Base-by-base conservation (phyloP, 2,113 vertebrate species). In the Ceyx margarethae region DNA sequence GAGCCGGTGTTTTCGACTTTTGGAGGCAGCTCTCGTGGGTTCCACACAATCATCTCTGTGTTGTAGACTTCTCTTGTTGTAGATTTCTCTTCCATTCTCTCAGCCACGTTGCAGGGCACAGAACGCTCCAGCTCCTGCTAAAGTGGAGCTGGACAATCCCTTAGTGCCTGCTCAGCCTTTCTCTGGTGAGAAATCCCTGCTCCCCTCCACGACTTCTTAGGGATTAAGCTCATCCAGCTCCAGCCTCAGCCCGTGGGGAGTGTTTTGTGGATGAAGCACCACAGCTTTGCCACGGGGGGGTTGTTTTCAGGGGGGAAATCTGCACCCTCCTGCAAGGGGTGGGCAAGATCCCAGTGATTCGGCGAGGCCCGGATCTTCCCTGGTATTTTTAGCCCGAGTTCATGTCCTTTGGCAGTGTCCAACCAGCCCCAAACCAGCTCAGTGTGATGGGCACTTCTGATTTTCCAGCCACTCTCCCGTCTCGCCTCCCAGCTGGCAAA, bases 401-500 rank as follows among this genome's bases (percentile, higher is more conserved):
- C 0, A 8, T 10, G 43, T 79, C 72, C n/a, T 76, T 82, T 77
- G 42, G 51, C 46, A n/a, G 5, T 5, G 56, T 67, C 71, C 91
- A 57, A 53, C 53, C 80, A 61, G 65, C 80, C 83, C 40, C 40
- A 54, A 37, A 74, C 35, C 72, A 64, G 80, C 83, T 31, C 82
- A 5, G 3, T 15, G 11, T 78, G 23, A 62, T 7, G 79, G 91
- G 80, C 88, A 71, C 80, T 94, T 69, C 31, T 42, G 81, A 92
- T 77, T 66, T 77, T 37, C 9, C 3, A 62, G 72, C 72, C 92
- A 71, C 56, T 19, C 76, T 96, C 94, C 91, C 84, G 23, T 69
- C 92, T 93, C 1, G 72, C 91, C 94, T 93, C 81, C 22, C 22
- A 69, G 74, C 87, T 92, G 77, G 68, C 91, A 96, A 92, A 95